These are phyloP conservation scores for Paramormyrops kingsleyae DNA, from an alignment of 2,113 vertebrate species.

Conservation along the genomic window DNA sequence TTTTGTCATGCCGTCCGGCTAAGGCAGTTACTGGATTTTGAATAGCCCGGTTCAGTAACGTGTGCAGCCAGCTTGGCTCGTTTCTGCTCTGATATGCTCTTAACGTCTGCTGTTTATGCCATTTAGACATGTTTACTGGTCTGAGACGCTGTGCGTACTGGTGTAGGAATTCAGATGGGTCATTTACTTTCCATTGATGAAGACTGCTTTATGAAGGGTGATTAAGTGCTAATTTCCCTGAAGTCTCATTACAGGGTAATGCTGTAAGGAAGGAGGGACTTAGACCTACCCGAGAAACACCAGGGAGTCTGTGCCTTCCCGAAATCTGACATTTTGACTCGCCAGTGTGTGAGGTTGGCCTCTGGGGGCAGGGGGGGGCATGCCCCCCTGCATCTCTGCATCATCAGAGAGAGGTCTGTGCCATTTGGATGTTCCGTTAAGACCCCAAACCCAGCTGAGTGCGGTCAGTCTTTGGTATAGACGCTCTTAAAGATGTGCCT, in stretches of 20 bases:
- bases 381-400: too few species aligned
- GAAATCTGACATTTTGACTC: not conserved
- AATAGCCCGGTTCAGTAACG: not conserved
- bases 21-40: not conserved
- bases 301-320: not conserved
- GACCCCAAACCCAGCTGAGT: not conserved
- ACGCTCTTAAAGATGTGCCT: slow-evolving; percentile 21
- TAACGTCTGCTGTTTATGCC: not conserved
- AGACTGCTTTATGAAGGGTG: not conserved
- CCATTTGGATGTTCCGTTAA: not conserved
- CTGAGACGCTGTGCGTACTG: not conserved
- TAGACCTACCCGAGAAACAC: too few species aligned
- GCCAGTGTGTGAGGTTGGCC: not conserved
- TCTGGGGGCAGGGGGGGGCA: not conserved
- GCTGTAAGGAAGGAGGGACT: too few species aligned
- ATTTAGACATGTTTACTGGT: not conserved
- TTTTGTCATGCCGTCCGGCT: not conserved
- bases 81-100: not conserved
- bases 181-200: not conserved
- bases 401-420: not conserved
- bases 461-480: not conserved
- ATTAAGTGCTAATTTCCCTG: not conserved
- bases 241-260: not conserved
- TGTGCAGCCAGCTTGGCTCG: not conserved
- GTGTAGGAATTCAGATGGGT: not conserved